Base-by-base conservation (phyloP, 2,113 vertebrate genomes). In the Varanus komodoensis region DNA sequence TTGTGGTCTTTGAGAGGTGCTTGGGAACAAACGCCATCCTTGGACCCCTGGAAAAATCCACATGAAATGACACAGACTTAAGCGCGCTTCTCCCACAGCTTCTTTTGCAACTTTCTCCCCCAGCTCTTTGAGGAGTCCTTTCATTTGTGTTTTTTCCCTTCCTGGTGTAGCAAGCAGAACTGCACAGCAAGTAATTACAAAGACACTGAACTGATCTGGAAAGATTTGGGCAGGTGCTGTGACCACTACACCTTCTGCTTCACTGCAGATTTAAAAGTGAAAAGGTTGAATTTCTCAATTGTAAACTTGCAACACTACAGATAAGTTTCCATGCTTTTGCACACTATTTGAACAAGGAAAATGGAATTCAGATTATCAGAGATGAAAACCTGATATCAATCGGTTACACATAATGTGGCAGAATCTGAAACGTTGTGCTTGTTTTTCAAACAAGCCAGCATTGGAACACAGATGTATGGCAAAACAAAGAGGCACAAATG, bases 401-500 rank as follows among this genome's bases (percentile, higher is more conserved):
- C 61, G n/a, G n/a, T 52, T 86, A 90, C n/a, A 54, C 34, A 80
- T 71, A 54, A 80, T 69, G 67, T 78, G 54, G 64, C 61, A 52
- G 50, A 73, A 86, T 38, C 50, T 86, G 48, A 86, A 90, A 32
- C 48, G 48, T 88, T 80, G 64, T 79, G 67, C 86, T 90, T 86
- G 83, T 90, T 86, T 86, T 67, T 71, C 38, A 90, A 86, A 90
- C 83, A 86, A 90, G 79, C 9, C 23, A 50, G 64, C 86, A n/a
- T 64, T 69, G 84, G 83, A 57, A 73, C 83, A 71, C 64, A 86
- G 48, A 71, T 54, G 34, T 57, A 71, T 90, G 67, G 64, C 83
- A 90, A 90, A 90, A 90, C 83, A 90, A 86, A 86, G 77, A 80
- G 74, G 17, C 50, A 44, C 21, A 75, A 81, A 90, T 64, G 71